Conservation (phyloP, 2,113 vertebrate genomes). For the Arothron firmamentum region DNA sequence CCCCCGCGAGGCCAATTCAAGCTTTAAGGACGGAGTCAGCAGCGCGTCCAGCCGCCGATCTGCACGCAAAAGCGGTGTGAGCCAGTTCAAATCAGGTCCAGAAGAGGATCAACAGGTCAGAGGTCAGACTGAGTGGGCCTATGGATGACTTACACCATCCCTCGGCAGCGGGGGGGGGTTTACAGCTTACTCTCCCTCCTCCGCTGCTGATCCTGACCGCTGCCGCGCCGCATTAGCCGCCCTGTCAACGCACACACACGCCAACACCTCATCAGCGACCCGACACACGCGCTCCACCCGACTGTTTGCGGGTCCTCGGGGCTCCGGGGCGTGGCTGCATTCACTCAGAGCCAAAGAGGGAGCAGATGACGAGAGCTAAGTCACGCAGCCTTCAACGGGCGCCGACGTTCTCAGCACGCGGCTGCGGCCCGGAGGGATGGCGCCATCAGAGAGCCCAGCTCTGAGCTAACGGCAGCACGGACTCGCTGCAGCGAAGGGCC, state of each 20-base stretch:
- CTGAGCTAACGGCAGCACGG: slow-evolving; percentile 31
- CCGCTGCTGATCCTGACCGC: slow-evolving; percentile 34
- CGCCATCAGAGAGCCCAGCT: slow-evolving; percentile 34
- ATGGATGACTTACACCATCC: no score
- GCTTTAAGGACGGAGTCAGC: slow-evolving; percentile 8
- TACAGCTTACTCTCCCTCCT: slow-evolving; percentile 51
- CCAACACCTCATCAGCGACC: slow-evolving; percentile 32
- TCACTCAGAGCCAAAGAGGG: no score
- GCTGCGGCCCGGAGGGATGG: no score
- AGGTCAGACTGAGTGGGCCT: slow-evolving; percentile 43
- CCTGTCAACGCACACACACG: slow-evolving; percentile 43
- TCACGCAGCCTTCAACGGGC: no score
- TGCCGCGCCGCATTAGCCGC: slow-evolving; percentile 44
- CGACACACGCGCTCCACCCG: slow-evolving; percentile 15
- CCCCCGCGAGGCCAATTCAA: slow-evolving; percentile 31
- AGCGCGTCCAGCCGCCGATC: slow-evolving; percentile 8
- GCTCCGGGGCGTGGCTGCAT: slow-evolving; percentile 23
- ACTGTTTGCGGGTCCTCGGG: slow-evolving; percentile 27
- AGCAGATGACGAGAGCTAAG: no score
- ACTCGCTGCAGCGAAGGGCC: slow-evolving; percentile 13
- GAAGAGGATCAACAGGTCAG: slow-evolving; percentile 52
- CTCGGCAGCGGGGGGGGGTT: not conserved
- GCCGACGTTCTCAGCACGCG: no score
- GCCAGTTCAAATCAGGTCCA: slow-evolving; percentile 6
- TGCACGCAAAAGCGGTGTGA: slow-evolving; percentile 29